Percentiles rank a stretch among this genome's conserved stretches.
Conservation (phyloP, 2,888 invertebrate genomes). For the Leptinotarsa rubiginosa region DNA sequence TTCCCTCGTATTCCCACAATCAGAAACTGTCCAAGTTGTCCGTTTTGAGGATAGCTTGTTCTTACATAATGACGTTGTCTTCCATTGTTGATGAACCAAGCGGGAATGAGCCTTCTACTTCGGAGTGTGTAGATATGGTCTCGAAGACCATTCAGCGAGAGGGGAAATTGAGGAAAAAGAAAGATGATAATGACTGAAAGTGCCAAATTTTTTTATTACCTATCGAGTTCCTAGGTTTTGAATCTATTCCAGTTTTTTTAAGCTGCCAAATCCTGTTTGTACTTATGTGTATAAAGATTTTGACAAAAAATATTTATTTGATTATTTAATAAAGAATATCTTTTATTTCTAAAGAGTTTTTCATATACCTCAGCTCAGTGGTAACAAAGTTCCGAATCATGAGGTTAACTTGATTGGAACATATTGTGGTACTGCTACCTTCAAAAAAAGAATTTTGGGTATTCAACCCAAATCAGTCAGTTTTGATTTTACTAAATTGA, state of each 20-base stretch:
- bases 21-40: constrained; percentile 94
- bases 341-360: constrained; percentile 23
- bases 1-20: constrained; percentile 92
- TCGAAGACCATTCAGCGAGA: constrained; percentile 93
- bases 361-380: too few species aligned
- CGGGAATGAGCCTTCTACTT: constrained; percentile 70
- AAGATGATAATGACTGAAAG: constrained; percentile 73
- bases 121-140: constrained; percentile 86
- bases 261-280: constrained; percentile 46
- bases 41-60: constrained; percentile 91
- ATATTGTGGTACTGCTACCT: too few species aligned
- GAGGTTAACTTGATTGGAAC: too few species aligned
- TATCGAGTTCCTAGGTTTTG: constrained; percentile 34
- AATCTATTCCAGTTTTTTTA: constrained; percentile 42
- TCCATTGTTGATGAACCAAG: constrained; percentile 76
- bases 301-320: constrained; percentile 45
- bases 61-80: constrained; percentile 90
- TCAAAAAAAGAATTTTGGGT: too few species aligned
- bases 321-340: constrained; percentile 41
- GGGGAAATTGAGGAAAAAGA: constrained; percentile 88
- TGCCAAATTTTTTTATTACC: constrained; percentile 19
- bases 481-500: too few species aligned
- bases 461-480: too few species aligned
- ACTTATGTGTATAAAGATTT: constrained; percentile 45
- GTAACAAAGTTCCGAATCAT: too few species aligned